phyloP scores from a whole-genome alignment of 2,113 vertebrate species.

The Oxyruncus cristatus region DNA sequence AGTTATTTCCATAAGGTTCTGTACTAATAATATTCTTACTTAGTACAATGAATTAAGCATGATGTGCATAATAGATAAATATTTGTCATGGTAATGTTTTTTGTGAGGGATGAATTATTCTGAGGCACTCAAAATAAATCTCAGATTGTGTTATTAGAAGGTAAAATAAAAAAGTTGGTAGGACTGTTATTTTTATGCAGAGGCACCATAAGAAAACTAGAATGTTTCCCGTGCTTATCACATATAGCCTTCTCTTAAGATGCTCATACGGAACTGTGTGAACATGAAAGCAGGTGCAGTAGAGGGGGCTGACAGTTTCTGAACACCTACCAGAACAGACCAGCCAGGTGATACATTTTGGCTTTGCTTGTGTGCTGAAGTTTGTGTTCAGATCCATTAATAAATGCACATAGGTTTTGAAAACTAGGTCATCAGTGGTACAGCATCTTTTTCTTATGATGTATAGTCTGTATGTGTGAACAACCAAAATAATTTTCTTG shows the following conservation, averaged over 20 bases:
- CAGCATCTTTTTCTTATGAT: neutral
- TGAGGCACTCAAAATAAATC: conserved; percentile 49
- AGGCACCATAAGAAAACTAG: neutral
- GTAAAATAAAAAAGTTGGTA: conserved; percentile 49
- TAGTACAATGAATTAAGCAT: conserved; percentile 77
- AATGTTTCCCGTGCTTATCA: neutral
- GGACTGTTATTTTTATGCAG: neutral
- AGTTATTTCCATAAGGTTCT: conserved; percentile 74
- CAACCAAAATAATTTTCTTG: neutral
- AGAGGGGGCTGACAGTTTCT: neutral
- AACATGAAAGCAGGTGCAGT: neutral
- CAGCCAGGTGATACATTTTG: neutral
- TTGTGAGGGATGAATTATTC: conserved; percentile 68
- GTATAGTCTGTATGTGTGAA: neutral
- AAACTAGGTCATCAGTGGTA: neutral
- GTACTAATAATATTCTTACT: conserved; percentile 70
- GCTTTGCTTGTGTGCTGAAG: neutral
- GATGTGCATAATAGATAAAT: conserved; percentile 34
- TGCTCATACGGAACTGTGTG: neutral
- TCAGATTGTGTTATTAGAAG: conserved; percentile 59
- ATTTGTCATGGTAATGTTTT: conserved; percentile 46
- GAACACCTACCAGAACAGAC: neutral
- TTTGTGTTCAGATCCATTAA: neutral
- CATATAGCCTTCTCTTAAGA: conserved; percentile 1
- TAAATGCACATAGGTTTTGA: neutral